Base-by-base conservation (phyloP, 1,140 invertebrate species). In the Radopholus similis region DNA sequence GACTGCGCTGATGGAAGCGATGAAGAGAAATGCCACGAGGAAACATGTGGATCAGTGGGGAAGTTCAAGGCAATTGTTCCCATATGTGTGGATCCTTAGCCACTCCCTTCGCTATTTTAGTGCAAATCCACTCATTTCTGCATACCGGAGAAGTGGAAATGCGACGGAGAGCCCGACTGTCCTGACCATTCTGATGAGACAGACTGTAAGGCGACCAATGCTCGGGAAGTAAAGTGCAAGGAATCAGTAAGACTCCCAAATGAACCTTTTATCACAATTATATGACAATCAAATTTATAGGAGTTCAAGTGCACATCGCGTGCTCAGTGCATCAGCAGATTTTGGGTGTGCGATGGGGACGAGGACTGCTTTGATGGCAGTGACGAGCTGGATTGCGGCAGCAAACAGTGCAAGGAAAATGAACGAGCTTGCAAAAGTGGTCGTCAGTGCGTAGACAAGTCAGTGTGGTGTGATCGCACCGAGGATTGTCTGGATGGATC, bases 1-100 rank as follows among this genome's bases (percentile, higher is more conserved):
- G 86, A 90, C 56, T 90, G 89, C 75, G 66, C 82, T 0, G 88
- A 89, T 72, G 86, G 92, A 59, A 92, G 90, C 13, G 95, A 98
- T 82, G 95, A 97, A 80, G 66, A 64, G 28, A 59, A 73, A 37
- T 77, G 76, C 26, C 53, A 53, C 8, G 62, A 53, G n/a, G 32
- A 34, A 15, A 49, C 63, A 11, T 76, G 71, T 47, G 37, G 72
- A 13, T 23, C 35, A 6, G 26, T 18, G 13, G 54, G 49, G 5
- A 73, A 75, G 30, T 75, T 72, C 40, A 73, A 66, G 54, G 68
- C 38, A 6, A 8, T 8, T 44, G 15, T 55, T 18, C 23, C 18
- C 23, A 11, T n/a, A 40, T 35, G 15, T 23, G n/a, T 55, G 26
- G 11, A 8, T 55, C n/a, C 26, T n/a, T 18, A 21, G 38, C 6